Evolutionary conservation across 2,797 vertebrate species (phyloP).

Genomic region (Chaenodraco wilsoni): DNA sequence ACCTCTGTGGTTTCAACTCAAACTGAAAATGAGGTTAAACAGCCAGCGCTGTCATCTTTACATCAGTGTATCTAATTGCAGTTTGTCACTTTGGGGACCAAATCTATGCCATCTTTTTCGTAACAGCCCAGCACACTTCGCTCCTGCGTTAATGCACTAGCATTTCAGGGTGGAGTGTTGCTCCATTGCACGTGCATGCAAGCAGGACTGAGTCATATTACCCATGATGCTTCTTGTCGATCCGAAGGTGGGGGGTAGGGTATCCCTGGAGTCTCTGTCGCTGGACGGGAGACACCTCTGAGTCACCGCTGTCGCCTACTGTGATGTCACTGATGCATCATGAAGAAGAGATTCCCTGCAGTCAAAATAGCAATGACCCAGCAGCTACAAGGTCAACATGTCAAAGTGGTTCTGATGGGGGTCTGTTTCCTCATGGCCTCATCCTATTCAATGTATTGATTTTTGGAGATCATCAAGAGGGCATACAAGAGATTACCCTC

Average conservation of each 20-base stretch:
- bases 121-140: slow-evolving; percentile 10
- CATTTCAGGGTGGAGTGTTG: slow-evolving; percentile 11
- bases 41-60: slow-evolving; percentile 17
- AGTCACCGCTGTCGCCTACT: slow-evolving; percentile 66
- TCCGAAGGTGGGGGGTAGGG: slow-evolving; percentile 36
- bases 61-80: slow-evolving; percentile 28
- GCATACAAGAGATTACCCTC: neutral
- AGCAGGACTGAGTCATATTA: slow-evolving; percentile 58
- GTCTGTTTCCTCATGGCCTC: neutral
- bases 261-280: slow-evolving; percentile 46
- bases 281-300: slow-evolving; percentile 57
- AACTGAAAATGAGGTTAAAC: slow-evolving; percentile 37
- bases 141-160: slow-evolving; percentile 1
- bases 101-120: slow-evolving; percentile 11
- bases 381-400: neutral
- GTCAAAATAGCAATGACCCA: neutral
- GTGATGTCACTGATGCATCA: slow-evolving; percentile 51
- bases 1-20: slow-evolving; percentile 20
- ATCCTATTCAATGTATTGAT: slow-evolving; percentile 9
- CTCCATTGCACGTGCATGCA: slow-evolving; percentile 15
- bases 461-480: neutral
- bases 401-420: too few species aligned
- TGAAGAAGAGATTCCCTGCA: slow-evolving; percentile 37
- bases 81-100: neutral
- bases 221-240: slow-evolving; percentile 65